phyloP scores from a whole-genome alignment of 2,797 vertebrate species.

The Pitangus sulphuratus region DNA sequence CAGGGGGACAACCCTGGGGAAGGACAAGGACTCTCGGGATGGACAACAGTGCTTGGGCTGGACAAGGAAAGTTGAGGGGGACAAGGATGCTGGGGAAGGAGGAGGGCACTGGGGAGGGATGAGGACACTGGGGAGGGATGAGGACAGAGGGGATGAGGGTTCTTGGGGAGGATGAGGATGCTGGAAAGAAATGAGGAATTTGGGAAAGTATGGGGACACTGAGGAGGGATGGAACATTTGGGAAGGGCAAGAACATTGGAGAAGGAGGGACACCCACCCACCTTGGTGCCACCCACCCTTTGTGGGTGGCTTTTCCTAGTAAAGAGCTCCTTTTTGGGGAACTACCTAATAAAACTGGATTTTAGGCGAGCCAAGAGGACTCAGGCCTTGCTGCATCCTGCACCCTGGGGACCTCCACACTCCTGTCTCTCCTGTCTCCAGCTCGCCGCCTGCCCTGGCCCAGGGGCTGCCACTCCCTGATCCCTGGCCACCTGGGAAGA shows the following conservation, averaged over 20 bases:
- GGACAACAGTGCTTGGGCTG: not conserved
- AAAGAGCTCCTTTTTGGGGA: not conserved
- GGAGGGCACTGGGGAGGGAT: not conserved
- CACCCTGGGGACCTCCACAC: not conserved
- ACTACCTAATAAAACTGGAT: constrained; percentile 37
- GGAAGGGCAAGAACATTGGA: fast-evolving
- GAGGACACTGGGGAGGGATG: not conserved
- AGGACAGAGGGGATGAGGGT: too few species aligned
- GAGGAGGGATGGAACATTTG: not conserved
- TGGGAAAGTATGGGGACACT: not conserved
- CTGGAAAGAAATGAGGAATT: not conserved
- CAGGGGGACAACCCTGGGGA: not conserved
- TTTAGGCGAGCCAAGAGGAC: not conserved
- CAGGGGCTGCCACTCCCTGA: not conserved
- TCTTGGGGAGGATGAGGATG: not conserved
- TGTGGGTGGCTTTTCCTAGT: not conserved
- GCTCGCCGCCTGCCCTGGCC: not conserved
- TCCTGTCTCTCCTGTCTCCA: not conserved
- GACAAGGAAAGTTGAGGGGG: too few species aligned
- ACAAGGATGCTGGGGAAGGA: not conserved
- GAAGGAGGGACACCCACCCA: not conserved
- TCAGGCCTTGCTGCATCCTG: not conserved
- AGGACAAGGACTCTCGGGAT: not conserved
- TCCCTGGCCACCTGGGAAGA: not conserved
- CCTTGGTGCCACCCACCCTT: not conserved